Percentiles rank a stretch among this genome's conserved stretches.
These are phyloP conservation scores for Andrena chrysosceles DNA, from an alignment of 2,888 invertebrate genomes.

Conservation along the genomic window DNA sequence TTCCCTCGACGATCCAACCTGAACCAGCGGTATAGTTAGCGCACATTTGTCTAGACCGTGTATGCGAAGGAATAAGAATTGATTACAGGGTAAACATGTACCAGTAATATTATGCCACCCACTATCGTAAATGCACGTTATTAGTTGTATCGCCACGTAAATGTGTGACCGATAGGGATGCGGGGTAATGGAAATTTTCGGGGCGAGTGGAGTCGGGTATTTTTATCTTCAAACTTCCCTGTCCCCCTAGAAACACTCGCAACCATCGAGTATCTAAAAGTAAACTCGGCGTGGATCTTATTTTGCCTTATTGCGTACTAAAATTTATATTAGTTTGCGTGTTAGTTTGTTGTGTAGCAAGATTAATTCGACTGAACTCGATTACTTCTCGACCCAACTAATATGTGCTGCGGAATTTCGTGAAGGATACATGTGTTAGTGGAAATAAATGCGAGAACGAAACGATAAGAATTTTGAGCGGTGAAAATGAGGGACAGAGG, in stretches of 20 bases:
- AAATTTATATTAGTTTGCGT: too few species aligned
- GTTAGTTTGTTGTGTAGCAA: too few species aligned
- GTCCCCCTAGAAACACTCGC: too few species aligned
- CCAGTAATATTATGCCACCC: background rate
- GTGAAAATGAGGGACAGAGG: constrained; percentile 9
- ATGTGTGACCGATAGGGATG: background rate
- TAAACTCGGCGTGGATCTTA: background rate
- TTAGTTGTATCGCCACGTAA: background rate
- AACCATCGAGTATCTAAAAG: background rate
- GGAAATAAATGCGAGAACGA: background rate
- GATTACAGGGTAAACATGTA: constrained; percentile 37
- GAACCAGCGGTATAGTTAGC: constrained; percentile 25
- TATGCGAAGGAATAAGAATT: constrained; percentile 18
- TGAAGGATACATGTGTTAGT: too few species aligned
- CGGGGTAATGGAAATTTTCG: background rate
- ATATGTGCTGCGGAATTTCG: too few species aligned
- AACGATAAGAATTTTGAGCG: constrained; percentile 13
- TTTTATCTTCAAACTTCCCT: background rate
- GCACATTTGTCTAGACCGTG: constrained; percentile 28
- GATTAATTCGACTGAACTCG: too few species aligned
- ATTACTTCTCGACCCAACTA: too few species aligned
- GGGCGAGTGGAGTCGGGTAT: background rate
- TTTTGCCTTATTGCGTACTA: too few species aligned
- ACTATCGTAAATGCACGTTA: background rate
- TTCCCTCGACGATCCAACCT: constrained; percentile 19